A percentile compares a stretch with the other conserved stretches of the same genome.
These are phyloP conservation scores for Pararge aegeria DNA, from an alignment of 1,140 invertebrate genomes.

Conservation along the genomic window DNA sequence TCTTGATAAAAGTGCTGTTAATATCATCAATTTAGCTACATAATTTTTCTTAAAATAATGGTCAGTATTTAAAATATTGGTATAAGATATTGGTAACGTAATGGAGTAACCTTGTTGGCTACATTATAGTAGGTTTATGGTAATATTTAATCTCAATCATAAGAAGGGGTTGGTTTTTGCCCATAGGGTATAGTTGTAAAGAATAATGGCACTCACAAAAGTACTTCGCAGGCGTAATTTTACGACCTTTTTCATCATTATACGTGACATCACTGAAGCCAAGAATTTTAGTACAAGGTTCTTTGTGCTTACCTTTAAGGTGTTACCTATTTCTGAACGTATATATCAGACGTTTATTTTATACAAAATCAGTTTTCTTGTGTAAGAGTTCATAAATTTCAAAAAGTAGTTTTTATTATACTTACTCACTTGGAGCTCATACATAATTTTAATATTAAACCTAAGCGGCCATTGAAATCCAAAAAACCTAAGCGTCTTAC, in stretches of 20 bases:
- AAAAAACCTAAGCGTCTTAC: no score
- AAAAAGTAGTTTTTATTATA: no score
- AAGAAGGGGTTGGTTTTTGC: neutral
- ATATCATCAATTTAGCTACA: no score
- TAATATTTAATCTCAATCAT: constrained; percentile 1
- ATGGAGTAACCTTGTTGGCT: neutral
- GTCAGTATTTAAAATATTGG: neutral
- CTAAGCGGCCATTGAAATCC: no score
- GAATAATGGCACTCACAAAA: neutral
- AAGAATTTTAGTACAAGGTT: neutral
- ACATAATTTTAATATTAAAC: no score
- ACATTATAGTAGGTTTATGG: neutral
- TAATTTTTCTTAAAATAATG: neutral
- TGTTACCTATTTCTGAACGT: neutral
- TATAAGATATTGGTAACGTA: neutral
- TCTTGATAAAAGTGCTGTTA: no score
- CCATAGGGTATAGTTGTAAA: constrained; percentile 2
- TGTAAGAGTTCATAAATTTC: no score
- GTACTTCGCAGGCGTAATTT: neutral
- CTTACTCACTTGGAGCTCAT: no score
- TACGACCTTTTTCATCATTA: neutral
- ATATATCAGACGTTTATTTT: no score
- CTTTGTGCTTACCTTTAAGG: neutral
- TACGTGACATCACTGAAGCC: neutral
- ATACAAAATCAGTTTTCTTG: no score